phyloP scores from a whole-genome alignment of 1,140 invertebrate species.

The Manduca sexta region DNA sequence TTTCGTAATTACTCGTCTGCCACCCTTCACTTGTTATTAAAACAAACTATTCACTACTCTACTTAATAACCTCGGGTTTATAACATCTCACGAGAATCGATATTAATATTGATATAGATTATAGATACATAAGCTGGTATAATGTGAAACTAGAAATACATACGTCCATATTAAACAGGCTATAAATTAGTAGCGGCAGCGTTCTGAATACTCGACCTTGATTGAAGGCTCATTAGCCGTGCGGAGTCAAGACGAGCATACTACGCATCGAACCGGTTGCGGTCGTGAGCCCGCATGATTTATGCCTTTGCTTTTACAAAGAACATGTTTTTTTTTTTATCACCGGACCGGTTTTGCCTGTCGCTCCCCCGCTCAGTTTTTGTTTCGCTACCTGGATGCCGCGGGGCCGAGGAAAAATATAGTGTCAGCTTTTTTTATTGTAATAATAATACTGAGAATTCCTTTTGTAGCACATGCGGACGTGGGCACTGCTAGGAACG shows the following conservation, averaged over 20 bases:
- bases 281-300: constrained; percentile 63
- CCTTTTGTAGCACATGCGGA: constrained; percentile 66
- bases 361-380: constrained; percentile 36
- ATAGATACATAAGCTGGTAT: too few species aligned
- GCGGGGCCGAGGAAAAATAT: constrained; percentile 53
- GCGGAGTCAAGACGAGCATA: constrained; percentile 37
- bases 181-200: constrained; percentile 33
- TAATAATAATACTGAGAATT: constrained; percentile 70
- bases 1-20: background rate
- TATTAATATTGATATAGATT: too few species aligned
- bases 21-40: too few species aligned
- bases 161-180: background rate
- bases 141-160: too few species aligned
- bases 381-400: constrained; percentile 63
- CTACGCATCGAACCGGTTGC: constrained; percentile 48
- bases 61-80: too few species aligned
- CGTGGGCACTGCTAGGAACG: constrained; percentile 51
- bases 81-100: too few species aligned
- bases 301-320: constrained; percentile 58
- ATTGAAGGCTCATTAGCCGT: constrained; percentile 66
- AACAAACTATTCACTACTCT: too few species aligned
- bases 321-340: constrained; percentile 46
- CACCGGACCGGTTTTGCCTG: constrained; percentile 52
- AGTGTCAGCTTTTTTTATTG: constrained; percentile 60
- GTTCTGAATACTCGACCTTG: constrained; percentile 56